Evolutionary conservation across 2,113 vertebrate species (phyloP).

Genomic region (Centropus bengalensis): DNA sequence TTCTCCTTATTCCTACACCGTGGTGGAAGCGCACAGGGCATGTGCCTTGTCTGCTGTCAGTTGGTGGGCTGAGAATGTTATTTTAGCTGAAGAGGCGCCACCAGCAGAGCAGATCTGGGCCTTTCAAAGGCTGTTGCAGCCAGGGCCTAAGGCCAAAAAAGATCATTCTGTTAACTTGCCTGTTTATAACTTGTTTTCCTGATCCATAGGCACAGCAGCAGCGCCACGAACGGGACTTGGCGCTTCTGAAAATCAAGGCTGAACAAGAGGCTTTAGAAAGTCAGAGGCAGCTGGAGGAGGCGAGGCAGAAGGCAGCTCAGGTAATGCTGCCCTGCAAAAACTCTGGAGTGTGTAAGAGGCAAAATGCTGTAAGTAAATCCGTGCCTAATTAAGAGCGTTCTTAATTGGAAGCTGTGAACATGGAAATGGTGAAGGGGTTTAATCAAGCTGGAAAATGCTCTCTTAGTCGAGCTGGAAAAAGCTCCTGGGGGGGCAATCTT

Average conservation of each 20-base stretch:
- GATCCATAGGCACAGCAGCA: constrained; percentile 88
- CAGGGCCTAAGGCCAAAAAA: background rate
- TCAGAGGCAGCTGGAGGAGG: constrained; percentile 89
- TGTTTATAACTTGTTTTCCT: background rate
- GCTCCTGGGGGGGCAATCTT: background rate
- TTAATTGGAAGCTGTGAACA: background rate
- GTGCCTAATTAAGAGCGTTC: background rate
- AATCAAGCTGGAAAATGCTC: background rate
- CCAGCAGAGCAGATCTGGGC: background rate
- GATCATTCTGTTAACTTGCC: background rate
- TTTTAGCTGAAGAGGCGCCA: background rate
- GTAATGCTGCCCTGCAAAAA: constrained; percentile 73
- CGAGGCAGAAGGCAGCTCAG: constrained; percentile 86
- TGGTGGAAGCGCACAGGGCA: background rate
- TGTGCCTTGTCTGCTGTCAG: background rate
- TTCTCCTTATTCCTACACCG: background rate
- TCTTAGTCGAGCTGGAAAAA: background rate
- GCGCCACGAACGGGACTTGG: constrained; percentile 87
- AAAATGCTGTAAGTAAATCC: background rate
- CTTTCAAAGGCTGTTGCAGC: background rate
- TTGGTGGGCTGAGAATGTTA: background rate
- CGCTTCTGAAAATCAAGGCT: constrained; percentile 89
- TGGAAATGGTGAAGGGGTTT: background rate
- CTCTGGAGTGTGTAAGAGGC: background rate
- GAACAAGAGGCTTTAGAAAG: constrained; percentile 91